Evolutionary conservation across 2,797 vertebrate genomes (phyloP).

Genomic region (Ptychobarbus kaznakovi): DNA sequence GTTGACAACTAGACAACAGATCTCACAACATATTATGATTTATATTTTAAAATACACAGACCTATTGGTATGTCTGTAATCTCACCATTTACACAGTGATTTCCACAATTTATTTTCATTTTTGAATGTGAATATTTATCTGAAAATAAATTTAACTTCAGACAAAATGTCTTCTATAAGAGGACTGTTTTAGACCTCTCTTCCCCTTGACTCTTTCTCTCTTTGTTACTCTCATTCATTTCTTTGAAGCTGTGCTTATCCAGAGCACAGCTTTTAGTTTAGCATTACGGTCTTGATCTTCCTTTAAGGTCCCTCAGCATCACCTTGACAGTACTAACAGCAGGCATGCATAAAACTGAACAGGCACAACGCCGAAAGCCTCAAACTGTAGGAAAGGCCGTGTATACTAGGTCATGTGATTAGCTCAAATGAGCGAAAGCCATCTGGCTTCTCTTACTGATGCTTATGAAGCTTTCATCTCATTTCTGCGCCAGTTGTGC

Average conservation of each 20-base stretch:
- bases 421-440: conserved; percentile 16
- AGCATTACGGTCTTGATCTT: neutral
- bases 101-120: conserved; percentile 18
- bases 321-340: neutral
- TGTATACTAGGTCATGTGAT: conserved; percentile 24
- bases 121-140: conserved; percentile 26
- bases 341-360: neutral
- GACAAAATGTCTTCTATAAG: conserved; percentile 18
- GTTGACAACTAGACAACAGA: conserved; percentile 13
- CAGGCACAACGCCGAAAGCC: neutral
- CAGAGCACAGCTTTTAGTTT: conserved; percentile 2
- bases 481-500: conserved; percentile 12
- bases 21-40: conserved; percentile 29
- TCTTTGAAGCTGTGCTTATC: neutral
- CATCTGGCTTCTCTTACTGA: conserved; percentile 42
- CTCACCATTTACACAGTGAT: conserved; percentile 19
- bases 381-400: neutral
- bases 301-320: neutral
- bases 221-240: neutral
- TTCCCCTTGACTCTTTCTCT: neutral
- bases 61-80: conserved; percentile 7
- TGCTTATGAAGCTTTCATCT: conserved; percentile 30
- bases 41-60: conserved; percentile 23
- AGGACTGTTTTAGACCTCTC: neutral
- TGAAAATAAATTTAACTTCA: conserved; percentile 6